These are phyloP conservation scores for Poecilia wingei DNA, from an alignment of 2,797 vertebrate genomes.

Conservation along the genomic window DNA sequence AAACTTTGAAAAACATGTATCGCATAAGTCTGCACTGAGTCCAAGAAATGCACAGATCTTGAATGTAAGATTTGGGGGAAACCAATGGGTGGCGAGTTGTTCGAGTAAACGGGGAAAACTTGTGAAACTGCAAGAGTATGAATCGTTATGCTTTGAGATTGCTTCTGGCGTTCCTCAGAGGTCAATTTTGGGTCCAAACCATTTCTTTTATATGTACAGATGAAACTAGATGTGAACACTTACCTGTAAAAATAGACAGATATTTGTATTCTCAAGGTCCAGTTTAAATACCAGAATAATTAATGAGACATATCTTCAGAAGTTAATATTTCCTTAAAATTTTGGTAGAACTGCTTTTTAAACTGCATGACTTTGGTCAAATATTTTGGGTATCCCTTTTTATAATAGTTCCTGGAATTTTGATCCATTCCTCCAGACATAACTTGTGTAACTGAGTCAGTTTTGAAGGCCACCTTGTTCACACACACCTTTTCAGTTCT, in stretches of 20 bases:
- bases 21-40: conserved; percentile 8
- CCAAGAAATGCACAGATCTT: not conserved
- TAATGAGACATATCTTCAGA: not conserved
- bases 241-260: not conserved
- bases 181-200: not conserved
- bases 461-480: not conserved
- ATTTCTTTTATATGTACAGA: not conserved
- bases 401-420: not conserved
- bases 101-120: not conserved
- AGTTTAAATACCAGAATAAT: not conserved
- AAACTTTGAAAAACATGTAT: conserved; percentile 22
- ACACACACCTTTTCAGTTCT: not conserved
- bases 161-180: not conserved
- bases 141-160: not conserved
- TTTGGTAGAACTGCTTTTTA: not conserved
- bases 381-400: not conserved
- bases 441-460: not conserved
- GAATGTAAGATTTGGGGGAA: not conserved
- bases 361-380: not conserved
- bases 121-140: not conserved
- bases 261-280: not conserved
- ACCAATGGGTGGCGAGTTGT: not conserved
- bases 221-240: not conserved
- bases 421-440: not conserved
- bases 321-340: not conserved